Base-by-base conservation (phyloP, 92 coral and sea anemone species). In the Parazoanthus atlanticus region DNA sequence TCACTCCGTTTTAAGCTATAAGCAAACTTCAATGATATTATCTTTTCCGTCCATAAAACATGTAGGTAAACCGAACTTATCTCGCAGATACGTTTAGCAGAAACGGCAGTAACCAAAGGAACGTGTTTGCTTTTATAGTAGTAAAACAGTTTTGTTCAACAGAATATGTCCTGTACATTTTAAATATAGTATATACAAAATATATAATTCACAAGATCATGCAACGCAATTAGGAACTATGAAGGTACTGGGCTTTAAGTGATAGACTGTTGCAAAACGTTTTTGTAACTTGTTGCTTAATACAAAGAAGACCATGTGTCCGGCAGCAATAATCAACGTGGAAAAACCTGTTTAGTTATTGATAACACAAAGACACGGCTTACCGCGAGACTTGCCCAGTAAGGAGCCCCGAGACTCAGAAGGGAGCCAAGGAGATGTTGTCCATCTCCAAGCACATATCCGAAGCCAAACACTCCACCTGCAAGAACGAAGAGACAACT, bases 401-500 rank as follows among this genome's bases (percentile, higher is more conserved):
- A 84, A n/a, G 34, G 52, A 12, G 74, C 47, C 26, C 58, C 78
- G 6, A 84, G 66, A 23, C 52, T 30, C 40, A 58, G 31, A 23
- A 81, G 13, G 46, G 85, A 81, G 0, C 19, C 65, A 6, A 28
- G n/a, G 15, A 28, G 41, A 28, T 40, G 77, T 1, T 71, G 33
- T 71, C 78, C 67, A 3, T 84, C 32, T 17, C 78, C 87, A n/a
- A 84, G 65, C 30, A 38, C 69, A 26, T 29, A 21, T 29, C 87
- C 87, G 13, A 84, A 43, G 16, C 58, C 65, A 11, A 84, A 46
- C 16, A 84, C 79, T 84, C 87, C 87, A 6, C 87, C 87, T 13
- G 87, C 76, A 11, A 84, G 87, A 9, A 84, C 69, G 21, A 84
- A 38, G 4, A 84, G 76, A 3, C 87, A 84, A 33, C 87, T 84